Base-by-base conservation (phyloP, 2,888 invertebrate genomes). In the Eupithecia insigniata region DNA sequence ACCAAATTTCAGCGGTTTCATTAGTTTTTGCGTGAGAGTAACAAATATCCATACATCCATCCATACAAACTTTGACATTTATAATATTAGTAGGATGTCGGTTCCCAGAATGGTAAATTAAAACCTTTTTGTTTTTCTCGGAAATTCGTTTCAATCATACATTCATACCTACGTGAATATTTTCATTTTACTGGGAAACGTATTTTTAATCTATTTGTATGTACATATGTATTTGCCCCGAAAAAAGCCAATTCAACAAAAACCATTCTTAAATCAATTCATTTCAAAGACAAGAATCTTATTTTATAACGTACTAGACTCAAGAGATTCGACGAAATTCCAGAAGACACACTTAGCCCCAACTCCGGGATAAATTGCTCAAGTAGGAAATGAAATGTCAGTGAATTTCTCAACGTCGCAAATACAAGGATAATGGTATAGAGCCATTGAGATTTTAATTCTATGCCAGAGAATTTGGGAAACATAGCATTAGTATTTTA, bases 401-500 rank as follows among this genome's bases (percentile, higher is more conserved):
- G 75, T 78, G 76, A 74, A 76, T 79, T 73, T 77, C 76, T 76
- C 78, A 76, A 76, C 77, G 79, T 78, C 73, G 62, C 78, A 75
- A 78, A 77, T 75, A 84, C 78, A 64, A 75, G 79, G 80, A 76
- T 83, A 84, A 87, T 84, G 82, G 83, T 80, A 84, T 85, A 85
- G 84, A 82, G 81, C 80, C 78, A 82, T 82, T 73, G 78, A 80
- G 79, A 82, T 85, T 84, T 85, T 85, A 85, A 87, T 87, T 85
- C 80, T 79, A 78, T 79, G 69, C 70, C 78, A 82, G 77, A 77
- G 84, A 84, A 85, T 86, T 84, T 84, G 80, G 83, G 80, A 77
- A 82, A 80, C 82, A 81, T 78, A 79, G 76, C 82, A 89, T 89
- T 89, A 84, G 86, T 86, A 89, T 88, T 85, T 83, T 81, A 82